phyloP scores from a whole-genome alignment of 2,888 invertebrate species.

The Macrosoma leucophasiata region DNA sequence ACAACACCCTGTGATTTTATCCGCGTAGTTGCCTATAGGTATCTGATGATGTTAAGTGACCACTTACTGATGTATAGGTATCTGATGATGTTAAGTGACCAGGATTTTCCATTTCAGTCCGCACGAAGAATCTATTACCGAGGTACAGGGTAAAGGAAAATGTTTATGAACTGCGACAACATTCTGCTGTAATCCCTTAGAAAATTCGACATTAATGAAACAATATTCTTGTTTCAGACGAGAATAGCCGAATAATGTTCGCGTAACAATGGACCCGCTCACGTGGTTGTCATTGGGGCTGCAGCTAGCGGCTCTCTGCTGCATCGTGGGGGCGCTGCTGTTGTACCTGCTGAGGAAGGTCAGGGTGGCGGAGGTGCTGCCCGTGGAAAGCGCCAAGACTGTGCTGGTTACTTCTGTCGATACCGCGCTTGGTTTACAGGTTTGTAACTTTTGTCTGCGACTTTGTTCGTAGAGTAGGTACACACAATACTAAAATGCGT shows the following conservation, averaged over 20 bases:
- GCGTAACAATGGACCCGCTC: constrained; percentile 82
- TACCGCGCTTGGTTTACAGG: constrained; percentile 86
- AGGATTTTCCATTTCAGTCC: too few species aligned
- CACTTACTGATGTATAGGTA: too few species aligned
- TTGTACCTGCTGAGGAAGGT: constrained; percentile 86
- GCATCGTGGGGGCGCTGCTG: constrained; percentile 88
- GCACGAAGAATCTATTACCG: too few species aligned
- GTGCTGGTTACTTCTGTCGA: constrained; percentile 88
- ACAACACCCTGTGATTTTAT: too few species aligned
- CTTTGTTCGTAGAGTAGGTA: too few species aligned
- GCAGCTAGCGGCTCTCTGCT: constrained; percentile 87
- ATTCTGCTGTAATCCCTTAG: not conserved
- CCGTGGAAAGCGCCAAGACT: constrained; percentile 80
- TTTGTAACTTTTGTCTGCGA: constrained; percentile 33
- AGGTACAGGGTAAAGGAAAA: not conserved
- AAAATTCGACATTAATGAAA: not conserved
- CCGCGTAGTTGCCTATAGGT: too few species aligned
- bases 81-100: too few species aligned
- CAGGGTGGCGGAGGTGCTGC: constrained; percentile 72
- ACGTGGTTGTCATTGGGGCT: constrained; percentile 87
- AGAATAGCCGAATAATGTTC: constrained; percentile 41
- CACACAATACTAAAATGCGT: too few species aligned
- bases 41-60: too few species aligned
- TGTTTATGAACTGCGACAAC: not conserved
- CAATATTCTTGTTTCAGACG: constrained; percentile 41